phyloP scores from a whole-genome alignment of 2,113 vertebrate species.

The Solenodon paradoxus region DNA sequence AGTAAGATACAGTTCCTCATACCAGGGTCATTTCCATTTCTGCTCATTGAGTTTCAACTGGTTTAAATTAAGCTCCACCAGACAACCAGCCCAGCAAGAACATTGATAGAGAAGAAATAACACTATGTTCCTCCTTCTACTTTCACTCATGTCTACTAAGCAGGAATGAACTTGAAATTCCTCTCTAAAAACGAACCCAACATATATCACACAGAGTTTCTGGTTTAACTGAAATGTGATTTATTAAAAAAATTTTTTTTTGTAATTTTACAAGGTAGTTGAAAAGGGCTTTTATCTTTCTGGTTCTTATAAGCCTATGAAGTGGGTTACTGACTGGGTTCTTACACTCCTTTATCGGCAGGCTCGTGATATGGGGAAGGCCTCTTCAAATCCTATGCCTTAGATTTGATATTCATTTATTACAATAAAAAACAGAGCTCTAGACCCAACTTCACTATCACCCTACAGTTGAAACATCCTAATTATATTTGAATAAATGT shows the following conservation, averaged over 20 bases:
- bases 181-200: neutral
- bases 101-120: neutral
- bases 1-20: neutral
- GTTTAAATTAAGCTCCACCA: neutral
- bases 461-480: neutral
- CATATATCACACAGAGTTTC: neutral
- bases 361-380: neutral
- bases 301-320: neutral
- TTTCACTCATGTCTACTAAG: neutral
- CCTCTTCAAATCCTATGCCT: neutral
- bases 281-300: neutral
- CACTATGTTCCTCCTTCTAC: neutral
- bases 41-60: neutral
- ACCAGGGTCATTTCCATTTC: neutral
- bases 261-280: neutral
- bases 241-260: no score
- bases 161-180: neutral
- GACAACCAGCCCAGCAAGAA: neutral
- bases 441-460: neutral
- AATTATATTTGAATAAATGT: neutral
- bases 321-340: neutral
- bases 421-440: neutral
- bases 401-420: conserved; percentile 10
- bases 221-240: neutral
- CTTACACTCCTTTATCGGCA: neutral